phyloP scores from a whole-genome alignment of 2,888 invertebrate genomes.

The Hedychridium roseum region DNA sequence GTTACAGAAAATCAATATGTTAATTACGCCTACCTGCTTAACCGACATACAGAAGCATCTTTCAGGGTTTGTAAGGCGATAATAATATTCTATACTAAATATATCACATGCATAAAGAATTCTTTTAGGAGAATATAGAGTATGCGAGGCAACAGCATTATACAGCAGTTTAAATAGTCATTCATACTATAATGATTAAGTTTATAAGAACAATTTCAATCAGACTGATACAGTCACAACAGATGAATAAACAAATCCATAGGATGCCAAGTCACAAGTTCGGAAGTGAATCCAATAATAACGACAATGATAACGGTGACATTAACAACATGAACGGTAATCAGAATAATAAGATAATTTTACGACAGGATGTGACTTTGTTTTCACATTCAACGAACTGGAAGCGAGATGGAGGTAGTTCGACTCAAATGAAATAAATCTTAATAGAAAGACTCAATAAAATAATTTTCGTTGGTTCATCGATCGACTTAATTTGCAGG shows the following conservation, averaged over 20 bases:
- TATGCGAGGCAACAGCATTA: neutral
- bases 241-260: no score
- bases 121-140: neutral
- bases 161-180: neutral
- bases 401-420: slow-evolving; percentile 57
- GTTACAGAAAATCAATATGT: slow-evolving; percentile 18
- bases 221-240: no score
- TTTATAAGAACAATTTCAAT: no score
- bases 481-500: slow-evolving; percentile 23
- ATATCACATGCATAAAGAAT: neutral
- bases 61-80: slow-evolving; percentile 23
- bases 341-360: slow-evolving; percentile 27
- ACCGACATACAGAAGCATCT: slow-evolving; percentile 19
- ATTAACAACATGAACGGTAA: neutral
- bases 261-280: slow-evolving; percentile 9
- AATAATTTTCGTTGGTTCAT: slow-evolving; percentile 30
- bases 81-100: slow-evolving; percentile 35
- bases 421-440: slow-evolving; percentile 40
- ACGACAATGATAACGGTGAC: no score
- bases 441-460: slow-evolving; percentile 38
- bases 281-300: slow-evolving; percentile 17
- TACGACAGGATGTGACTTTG: slow-evolving; percentile 47
- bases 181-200: neutral
- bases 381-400: slow-evolving; percentile 59
- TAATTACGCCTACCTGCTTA: neutral